Evolutionary conservation across 2,797 vertebrate genomes (phyloP).

Genomic region (Poecile montanus): DNA sequence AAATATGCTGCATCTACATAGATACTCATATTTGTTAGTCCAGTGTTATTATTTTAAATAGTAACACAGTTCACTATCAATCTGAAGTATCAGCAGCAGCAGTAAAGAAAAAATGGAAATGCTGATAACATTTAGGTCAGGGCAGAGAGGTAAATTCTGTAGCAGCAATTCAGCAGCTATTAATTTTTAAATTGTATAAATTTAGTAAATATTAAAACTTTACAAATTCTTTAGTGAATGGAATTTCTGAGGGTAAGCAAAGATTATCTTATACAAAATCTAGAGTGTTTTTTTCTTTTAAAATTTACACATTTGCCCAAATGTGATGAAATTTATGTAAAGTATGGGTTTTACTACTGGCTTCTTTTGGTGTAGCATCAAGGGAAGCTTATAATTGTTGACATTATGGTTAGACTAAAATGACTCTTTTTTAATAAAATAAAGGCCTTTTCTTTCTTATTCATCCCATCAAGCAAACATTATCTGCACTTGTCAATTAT

Average conservation of each 20-base stretch:
- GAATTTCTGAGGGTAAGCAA: neutral
- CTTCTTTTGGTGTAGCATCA: neutral
- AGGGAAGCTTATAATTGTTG: slow-evolving; percentile 6
- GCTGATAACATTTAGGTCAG: neutral
- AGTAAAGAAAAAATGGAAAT: neutral
- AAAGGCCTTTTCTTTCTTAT: neutral
- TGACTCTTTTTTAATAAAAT: neutral
- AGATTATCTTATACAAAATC: slow-evolving; percentile 18
- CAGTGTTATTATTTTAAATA: neutral
- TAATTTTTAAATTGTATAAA: neutral
- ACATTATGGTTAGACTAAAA: neutral
- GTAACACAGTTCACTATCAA: neutral
- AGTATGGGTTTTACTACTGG: neutral
- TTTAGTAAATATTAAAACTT: neutral
- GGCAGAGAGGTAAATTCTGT: slow-evolving; percentile 25
- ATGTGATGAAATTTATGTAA: neutral
- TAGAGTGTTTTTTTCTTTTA: neutral
- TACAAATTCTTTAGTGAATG: slow-evolving; percentile 7
- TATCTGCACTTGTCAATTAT: slow-evolving; percentile 40
- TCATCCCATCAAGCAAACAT: neutral
- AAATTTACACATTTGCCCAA: neutral
- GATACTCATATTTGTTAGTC: neutral
- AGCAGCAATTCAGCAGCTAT: neutral
- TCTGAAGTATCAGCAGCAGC: neutral
- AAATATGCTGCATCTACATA: neutral